Conservation (phyloP, 2,113 vertebrate species). For the Pogonocichla stellata region DNA sequence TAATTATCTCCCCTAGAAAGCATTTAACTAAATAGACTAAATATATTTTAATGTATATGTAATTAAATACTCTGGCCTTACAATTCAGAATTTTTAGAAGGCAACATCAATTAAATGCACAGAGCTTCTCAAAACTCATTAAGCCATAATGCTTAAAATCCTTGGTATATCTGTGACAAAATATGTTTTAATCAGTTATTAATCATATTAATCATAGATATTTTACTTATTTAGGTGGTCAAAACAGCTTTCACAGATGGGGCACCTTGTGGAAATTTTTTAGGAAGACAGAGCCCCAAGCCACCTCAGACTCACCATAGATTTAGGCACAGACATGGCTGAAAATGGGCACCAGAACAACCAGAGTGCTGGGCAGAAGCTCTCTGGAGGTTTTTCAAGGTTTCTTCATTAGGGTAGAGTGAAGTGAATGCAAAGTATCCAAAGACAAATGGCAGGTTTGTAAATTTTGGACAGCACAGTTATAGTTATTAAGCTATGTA, state of each 20-base stretch:
- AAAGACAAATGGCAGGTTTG: not conserved
- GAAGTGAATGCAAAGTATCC: not conserved
- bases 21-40: constrained; percentile 18
- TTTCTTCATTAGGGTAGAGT: not conserved
- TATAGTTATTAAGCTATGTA: not conserved
- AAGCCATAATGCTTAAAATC: not conserved
- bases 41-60: not conserved
- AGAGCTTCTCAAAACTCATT: constrained; percentile 5
- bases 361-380: not conserved
- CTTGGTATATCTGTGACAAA: constrained; percentile 2
- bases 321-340: not conserved
- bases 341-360: not conserved
- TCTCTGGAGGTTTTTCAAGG: not conserved
- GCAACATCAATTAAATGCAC: constrained; percentile 23
- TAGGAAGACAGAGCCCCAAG: not conserved
- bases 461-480: not conserved
- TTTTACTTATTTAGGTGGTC: not conserved
- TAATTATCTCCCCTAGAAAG: not conserved
- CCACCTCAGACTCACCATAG: not conserved
- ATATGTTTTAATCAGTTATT: not conserved
- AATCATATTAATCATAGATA: not conserved
- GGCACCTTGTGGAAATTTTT: not conserved
- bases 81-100: constrained; percentile 27
- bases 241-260: not conserved
- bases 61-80: constrained; percentile 6